phyloP scores from a whole-genome alignment of 1,140 invertebrate species.

The Camponotus pennsylvanicus region DNA sequence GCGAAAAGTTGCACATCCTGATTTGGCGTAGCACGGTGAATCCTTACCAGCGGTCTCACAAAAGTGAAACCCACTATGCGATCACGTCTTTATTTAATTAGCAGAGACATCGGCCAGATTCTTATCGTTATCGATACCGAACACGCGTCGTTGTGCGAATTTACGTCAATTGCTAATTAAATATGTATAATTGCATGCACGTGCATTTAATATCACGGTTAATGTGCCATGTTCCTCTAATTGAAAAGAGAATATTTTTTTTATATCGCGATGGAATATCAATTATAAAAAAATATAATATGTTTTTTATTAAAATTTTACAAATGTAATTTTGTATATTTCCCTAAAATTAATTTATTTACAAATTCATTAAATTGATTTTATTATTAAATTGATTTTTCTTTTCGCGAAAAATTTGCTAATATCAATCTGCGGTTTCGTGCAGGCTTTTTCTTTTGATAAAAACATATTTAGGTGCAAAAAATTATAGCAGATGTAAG shows the following conservation, averaged over 20 bases:
- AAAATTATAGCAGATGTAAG: slow-evolving; percentile 4
- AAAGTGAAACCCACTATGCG: slow-evolving; percentile 19
- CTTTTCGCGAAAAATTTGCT: not conserved
- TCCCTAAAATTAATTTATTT: not conserved
- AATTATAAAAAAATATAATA: not conserved
- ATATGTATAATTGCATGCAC: not conserved
- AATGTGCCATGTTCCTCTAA: not conserved
- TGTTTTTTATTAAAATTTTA: too few species aligned
- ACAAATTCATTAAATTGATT: too few species aligned
- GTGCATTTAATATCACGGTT: too few species aligned
- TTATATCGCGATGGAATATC: not conserved
- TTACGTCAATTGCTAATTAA: slow-evolving; percentile 57
- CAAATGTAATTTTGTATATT: too few species aligned
- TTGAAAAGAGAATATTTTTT: not conserved
- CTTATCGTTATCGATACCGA: slow-evolving; percentile 55
- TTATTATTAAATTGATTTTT: not conserved
- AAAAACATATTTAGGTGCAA: not conserved
- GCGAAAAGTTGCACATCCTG: too few species aligned
- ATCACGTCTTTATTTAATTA: slow-evolving; percentile 61
- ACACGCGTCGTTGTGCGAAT: slow-evolving; percentile 29
- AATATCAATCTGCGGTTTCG: slow-evolving; percentile 3
- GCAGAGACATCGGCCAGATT: slow-evolving; percentile 47
- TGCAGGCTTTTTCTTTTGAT: not conserved
- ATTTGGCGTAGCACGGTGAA: not conserved
- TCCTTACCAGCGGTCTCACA: not conserved